These are phyloP conservation scores for Gymnopithys bicolor DNA, from an alignment of 2,797 vertebrate species.

Conservation along the genomic window DNA sequence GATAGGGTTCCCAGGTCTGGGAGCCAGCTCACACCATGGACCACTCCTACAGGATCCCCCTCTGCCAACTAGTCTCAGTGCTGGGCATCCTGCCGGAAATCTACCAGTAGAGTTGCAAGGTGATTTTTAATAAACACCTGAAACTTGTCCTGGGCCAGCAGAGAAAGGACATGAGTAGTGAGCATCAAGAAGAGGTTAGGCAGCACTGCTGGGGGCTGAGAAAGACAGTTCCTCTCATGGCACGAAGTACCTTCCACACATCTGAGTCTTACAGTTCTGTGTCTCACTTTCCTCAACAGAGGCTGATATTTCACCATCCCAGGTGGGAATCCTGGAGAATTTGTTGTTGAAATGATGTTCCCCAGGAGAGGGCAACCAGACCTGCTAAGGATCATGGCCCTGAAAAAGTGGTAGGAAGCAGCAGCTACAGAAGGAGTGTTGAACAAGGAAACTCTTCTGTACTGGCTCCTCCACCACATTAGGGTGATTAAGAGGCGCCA, in stretches of 20 bases:
- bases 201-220: not conserved
- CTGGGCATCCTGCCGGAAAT: not conserved
- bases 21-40: not conserved
- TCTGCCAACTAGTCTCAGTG: not conserved
- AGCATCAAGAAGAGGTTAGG: not conserved
- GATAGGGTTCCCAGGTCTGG: not conserved
- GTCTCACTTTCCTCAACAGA: rapidly evolving
- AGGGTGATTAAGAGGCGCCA: not conserved
- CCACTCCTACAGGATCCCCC: not conserved
- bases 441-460: not conserved
- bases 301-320: not conserved
- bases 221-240: not conserved
- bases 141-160: not conserved
- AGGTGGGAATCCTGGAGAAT: not conserved
- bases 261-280: rapidly evolving
- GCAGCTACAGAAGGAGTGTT: not conserved
- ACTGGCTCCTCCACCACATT: not conserved
- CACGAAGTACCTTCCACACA: not conserved
- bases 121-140: not conserved
- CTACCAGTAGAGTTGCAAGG: not conserved
- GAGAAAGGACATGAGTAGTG: not conserved
- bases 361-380: not conserved
- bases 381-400: not conserved
- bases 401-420: not conserved
- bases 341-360: not conserved